Percentiles rank a stretch among this genome's conserved stretches.
Evolutionary conservation across 2,888 invertebrate species (phyloP).

Genomic region (Athalia cordata): DNA sequence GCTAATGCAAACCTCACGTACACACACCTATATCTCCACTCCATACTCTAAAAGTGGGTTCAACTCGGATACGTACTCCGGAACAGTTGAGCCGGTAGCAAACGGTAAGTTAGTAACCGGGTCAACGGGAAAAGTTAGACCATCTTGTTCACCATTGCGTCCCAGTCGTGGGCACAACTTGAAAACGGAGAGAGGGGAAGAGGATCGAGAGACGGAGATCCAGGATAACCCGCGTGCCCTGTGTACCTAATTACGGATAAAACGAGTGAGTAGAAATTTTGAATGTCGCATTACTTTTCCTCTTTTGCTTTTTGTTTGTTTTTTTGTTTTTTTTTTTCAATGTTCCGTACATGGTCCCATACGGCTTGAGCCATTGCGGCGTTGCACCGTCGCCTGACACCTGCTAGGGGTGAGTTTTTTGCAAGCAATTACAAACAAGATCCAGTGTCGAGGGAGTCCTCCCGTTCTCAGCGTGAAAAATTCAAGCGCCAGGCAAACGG

Average conservation of each 20-base stretch:
- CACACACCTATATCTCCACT: no score
- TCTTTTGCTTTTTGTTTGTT: no score
- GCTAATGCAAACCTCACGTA: no score
- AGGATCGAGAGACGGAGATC: conserved; percentile 17
- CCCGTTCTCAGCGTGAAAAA: conserved; percentile 37
- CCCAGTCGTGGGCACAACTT: neutral
- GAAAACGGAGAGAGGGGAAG: no score
- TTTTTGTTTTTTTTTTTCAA: no score
- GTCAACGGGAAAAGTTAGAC: conserved; percentile 31
- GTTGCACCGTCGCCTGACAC: conserved; percentile 9
- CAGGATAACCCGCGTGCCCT: neutral
- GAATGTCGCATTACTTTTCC: no score
- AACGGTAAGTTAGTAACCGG: conserved; percentile 24
- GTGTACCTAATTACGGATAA: neutral
- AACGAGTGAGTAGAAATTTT: no score
- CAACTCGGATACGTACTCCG: neutral
- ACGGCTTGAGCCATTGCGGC: neutral
- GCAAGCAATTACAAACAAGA: conserved; percentile 37
- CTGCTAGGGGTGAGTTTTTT: conserved; percentile 2
- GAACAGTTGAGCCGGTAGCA: conserved; percentile 6
- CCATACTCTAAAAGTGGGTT: neutral
- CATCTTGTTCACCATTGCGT: conserved; percentile 6
- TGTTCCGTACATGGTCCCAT: no score
- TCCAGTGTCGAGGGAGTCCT: conserved; percentile 35
- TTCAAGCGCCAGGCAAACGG: conserved; percentile 42